Percentiles rank a stretch among this genome's conserved stretches.
Evolutionary conservation across 2,888 invertebrate genomes (phyloP).

Genomic region (Aphidius colemani): DNA sequence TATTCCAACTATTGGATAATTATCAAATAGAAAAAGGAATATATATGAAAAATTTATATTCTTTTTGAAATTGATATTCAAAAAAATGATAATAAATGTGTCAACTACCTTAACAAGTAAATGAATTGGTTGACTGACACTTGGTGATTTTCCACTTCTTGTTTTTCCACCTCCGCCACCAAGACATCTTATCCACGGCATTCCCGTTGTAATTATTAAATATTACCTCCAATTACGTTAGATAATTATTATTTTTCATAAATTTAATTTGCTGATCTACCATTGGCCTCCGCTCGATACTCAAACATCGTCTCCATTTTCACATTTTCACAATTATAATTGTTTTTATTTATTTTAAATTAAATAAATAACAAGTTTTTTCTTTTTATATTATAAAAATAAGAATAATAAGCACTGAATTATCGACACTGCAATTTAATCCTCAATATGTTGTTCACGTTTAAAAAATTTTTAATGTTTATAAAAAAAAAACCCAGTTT

Average conservation of each 20-base stretch:
- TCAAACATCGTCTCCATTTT: constrained; percentile 7
- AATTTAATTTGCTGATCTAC: constrained; percentile 24
- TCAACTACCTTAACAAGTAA: constrained; percentile 55
- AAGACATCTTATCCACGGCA: constrained; percentile 60
- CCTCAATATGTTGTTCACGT: not conserved
- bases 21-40: no score
- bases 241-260: constrained; percentile 37
- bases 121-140: constrained; percentile 59
- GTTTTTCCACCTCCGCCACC: constrained; percentile 55
- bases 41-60: no score
- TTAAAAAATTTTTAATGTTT: not conserved
- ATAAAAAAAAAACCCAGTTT: constrained; percentile 5
- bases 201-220: constrained; percentile 34
- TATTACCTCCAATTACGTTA: no score
- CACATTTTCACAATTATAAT: constrained; percentile 19
- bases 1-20: no score
- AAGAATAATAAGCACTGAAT: no score
- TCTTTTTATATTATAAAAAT: no score
- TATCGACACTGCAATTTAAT: no score
- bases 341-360: not conserved
- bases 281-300: constrained; percentile 9
- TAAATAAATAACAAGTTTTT: no score
- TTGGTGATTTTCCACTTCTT: constrained; percentile 56
- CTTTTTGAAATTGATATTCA: not conserved
- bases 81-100: constrained; percentile 14